A percentile compares a stretch with the other conserved stretches of the same genome.
Evolutionary conservation across 2,888 invertebrate species (phyloP).

Genomic region (Baronia brevicornis): DNA sequence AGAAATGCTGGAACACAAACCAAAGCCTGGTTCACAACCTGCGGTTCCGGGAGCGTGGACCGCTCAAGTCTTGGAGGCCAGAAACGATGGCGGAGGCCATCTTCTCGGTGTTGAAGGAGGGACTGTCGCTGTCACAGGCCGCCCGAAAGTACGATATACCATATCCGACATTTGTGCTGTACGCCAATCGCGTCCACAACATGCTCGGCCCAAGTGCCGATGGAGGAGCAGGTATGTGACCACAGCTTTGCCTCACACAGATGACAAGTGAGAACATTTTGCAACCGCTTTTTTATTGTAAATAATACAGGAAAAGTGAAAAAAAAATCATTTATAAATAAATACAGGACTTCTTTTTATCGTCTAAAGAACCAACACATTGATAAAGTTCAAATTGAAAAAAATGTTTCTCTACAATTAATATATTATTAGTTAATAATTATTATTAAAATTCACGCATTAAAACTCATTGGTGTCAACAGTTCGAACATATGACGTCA

Average conservation of each 20-base stretch:
- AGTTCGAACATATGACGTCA: no score
- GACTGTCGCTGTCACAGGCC: slow-evolving; percentile 90
- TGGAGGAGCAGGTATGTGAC: slow-evolving; percentile 86
- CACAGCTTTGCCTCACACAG: slow-evolving; percentile 13
- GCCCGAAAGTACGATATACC: slow-evolving; percentile 96
- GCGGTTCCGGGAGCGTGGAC: slow-evolving; percentile 93
- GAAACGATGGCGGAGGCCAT: slow-evolving; percentile 97
- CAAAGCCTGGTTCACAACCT: slow-evolving; percentile 93
- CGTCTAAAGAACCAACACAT: no score
- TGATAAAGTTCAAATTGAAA: no score
- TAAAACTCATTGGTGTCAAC: no score
- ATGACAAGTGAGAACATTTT: slow-evolving; percentile 27
- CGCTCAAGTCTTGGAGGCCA: slow-evolving; percentile 93
- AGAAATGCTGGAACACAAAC: slow-evolving; percentile 96
- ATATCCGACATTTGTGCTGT: slow-evolving; percentile 94
- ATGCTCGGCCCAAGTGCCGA: slow-evolving; percentile 95
- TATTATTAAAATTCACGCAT: no score
- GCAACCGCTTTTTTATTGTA: not conserved
- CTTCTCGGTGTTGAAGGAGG: slow-evolving; percentile 93
- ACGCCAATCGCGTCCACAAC: slow-evolving; percentile 94
- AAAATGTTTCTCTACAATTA: no score
- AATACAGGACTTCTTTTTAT: no score
- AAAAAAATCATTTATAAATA: no score
- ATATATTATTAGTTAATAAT: no score
- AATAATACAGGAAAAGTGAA: no score